Evolutionary conservation across 2,113 vertebrate genomes (phyloP).

Genomic region (Peromyscus maniculatus): DNA sequence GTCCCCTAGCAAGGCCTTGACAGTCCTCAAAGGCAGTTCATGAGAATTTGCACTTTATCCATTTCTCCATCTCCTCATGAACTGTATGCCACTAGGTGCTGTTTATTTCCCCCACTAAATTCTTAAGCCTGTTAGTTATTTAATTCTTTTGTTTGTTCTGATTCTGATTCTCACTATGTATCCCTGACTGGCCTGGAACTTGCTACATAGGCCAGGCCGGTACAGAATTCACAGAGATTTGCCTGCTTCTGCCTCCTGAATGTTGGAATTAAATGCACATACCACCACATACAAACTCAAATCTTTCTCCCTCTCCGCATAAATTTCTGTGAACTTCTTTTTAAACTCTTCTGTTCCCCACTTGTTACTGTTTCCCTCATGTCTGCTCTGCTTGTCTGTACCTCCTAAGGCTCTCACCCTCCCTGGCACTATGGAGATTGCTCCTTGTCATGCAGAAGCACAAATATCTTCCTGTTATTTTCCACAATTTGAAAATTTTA

Average conservation of each 20-base stretch:
- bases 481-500: too few species aligned
- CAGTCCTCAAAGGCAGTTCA: background rate
- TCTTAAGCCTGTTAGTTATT: background rate
- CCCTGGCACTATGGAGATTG: background rate
- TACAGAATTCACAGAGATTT: background rate
- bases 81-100: background rate
- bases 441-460: background rate
- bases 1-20: background rate
- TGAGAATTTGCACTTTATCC: background rate
- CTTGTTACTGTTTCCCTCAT: background rate
- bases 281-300: background rate
- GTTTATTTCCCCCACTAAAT: background rate
- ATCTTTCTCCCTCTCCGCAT: background rate
- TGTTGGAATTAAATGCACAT: background rate
- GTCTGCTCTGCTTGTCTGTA: fast-evolving
- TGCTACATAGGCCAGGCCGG: background rate
- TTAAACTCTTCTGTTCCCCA: too few species aligned
- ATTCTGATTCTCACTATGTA: background rate
- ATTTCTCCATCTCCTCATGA: background rate
- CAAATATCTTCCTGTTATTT: background rate
- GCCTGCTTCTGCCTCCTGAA: background rate
- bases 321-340: background rate
- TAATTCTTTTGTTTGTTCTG: background rate
- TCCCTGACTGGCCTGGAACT: background rate
- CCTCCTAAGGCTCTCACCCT: background rate